phyloP scores from a whole-genome alignment of 2,797 vertebrate genomes.

The Mus minutoides region DNA sequence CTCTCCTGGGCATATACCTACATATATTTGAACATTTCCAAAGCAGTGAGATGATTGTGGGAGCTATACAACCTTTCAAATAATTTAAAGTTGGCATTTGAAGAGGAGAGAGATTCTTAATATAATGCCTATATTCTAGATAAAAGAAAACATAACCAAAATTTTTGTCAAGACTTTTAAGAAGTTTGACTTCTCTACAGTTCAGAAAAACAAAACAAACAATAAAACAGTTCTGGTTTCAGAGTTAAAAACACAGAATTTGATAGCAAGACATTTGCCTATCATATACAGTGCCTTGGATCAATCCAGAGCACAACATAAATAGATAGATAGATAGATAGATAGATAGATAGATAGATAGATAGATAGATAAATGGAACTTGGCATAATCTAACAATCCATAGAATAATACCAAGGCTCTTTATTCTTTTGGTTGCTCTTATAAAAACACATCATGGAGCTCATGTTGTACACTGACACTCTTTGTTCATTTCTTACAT shows the following conservation, averaged over 20 bases:
- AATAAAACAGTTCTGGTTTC: background rate
- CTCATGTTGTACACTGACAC: background rate
- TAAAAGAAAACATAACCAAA: background rate
- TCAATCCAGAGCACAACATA: background rate
- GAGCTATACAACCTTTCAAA: background rate
- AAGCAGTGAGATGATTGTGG: background rate
- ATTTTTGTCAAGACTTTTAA: background rate
- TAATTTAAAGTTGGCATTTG: background rate
- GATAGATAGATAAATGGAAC: background rate
- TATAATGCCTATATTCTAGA: background rate
- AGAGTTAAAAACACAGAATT: background rate
- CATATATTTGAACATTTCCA: background rate
- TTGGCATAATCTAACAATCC: background rate
- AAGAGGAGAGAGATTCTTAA: background rate
- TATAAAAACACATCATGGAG: background rate
- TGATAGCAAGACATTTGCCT: background rate
- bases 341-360: no score
- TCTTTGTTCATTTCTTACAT: background rate
- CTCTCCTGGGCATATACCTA: no score
- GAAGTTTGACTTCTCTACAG: background rate
- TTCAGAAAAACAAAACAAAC: background rate
- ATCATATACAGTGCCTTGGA: background rate
- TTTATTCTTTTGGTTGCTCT: background rate
- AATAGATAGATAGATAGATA: no score
- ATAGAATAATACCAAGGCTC: background rate